Conservation (phyloP, 1,140 invertebrate species). For the Lordiphosa collinella region DNA sequence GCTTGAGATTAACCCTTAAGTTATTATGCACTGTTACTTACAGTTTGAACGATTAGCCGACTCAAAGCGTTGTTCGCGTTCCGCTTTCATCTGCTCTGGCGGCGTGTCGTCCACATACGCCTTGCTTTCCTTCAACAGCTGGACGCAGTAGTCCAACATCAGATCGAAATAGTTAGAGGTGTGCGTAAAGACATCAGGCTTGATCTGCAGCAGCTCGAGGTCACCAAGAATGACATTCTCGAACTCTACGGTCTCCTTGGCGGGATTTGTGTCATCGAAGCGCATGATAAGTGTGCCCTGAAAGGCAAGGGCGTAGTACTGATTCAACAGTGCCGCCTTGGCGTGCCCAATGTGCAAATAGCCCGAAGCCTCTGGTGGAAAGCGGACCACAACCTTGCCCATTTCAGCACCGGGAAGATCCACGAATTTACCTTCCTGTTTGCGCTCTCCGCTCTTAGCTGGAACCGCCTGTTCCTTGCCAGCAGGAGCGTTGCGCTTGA, state of each 20-base stretch:
- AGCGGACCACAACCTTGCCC: constrained; percentile 96
- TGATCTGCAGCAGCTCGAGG: constrained; percentile 93
- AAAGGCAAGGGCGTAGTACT: constrained; percentile 97
- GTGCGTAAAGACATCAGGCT: constrained; percentile 95
- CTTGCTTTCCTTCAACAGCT: constrained; percentile 91
- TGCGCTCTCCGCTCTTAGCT: constrained; percentile 80
- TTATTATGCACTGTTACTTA: constrained; percentile 79
- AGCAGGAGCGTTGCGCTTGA: constrained; percentile 44
- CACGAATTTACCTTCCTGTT: constrained; percentile 96
- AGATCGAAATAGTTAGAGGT: constrained; percentile 98
- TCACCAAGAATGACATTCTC: constrained; percentile 99
- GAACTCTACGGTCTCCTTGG: constrained; percentile 99
- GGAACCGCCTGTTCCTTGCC: constrained; percentile 25
- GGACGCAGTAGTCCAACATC: constrained; percentile 93
- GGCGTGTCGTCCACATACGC: constrained; percentile 99
- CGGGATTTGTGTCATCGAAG: constrained; percentile 99
- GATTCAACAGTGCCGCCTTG: constrained; percentile 98
- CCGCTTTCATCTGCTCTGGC: constrained; percentile 95
- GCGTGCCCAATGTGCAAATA: constrained; percentile 99
- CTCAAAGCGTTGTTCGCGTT: constrained; percentile 93
- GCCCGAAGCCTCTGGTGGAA: constrained; percentile 99
- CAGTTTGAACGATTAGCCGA: constrained; percentile 93
- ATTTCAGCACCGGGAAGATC: constrained; percentile 97
- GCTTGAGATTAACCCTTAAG: neutral
- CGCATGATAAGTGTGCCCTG: constrained; percentile 98